phyloP scores from a whole-genome alignment of 2,113 vertebrate genomes.

The Podarcis raffonei region DNA sequence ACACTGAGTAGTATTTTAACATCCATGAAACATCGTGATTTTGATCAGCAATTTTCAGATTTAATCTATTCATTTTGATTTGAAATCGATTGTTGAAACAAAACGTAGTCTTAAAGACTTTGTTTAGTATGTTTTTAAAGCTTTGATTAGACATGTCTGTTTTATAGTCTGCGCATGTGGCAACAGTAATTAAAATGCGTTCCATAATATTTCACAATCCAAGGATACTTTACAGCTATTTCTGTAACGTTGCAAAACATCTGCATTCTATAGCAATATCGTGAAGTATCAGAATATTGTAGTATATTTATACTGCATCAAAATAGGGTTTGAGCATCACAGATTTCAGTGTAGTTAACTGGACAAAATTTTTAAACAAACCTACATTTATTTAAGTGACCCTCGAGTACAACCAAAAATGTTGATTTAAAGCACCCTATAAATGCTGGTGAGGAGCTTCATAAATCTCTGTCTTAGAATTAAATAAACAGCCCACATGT shows the following conservation, averaged over 20 bases:
- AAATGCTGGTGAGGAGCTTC: neutral
- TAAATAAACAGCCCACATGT: slow-evolving; percentile 38
- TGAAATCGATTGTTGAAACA: neutral
- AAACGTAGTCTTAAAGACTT: neutral
- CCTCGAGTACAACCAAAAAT: neutral
- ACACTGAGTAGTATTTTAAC: neutral
- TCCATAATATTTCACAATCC: neutral
- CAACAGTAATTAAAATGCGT: neutral
- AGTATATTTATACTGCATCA: neutral
- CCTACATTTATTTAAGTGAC: neutral
- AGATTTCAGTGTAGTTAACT: neutral
- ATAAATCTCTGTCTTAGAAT: slow-evolving; percentile 41
- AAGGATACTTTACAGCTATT: neutral
- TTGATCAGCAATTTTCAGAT: neutral
- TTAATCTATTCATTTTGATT: neutral
- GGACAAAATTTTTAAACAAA: neutral
- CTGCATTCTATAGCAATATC: neutral
- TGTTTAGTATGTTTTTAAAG: neutral
- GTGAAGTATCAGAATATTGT: neutral
- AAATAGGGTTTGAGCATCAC: neutral
- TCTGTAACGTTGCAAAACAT: neutral
- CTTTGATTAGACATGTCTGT: neutral
- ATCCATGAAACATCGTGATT: neutral
- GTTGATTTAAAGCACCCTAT: neutral
- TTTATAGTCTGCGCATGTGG: neutral